phyloP scores from a whole-genome alignment of 2,113 vertebrate species.

The Pomatostomus ruficeps region DNA sequence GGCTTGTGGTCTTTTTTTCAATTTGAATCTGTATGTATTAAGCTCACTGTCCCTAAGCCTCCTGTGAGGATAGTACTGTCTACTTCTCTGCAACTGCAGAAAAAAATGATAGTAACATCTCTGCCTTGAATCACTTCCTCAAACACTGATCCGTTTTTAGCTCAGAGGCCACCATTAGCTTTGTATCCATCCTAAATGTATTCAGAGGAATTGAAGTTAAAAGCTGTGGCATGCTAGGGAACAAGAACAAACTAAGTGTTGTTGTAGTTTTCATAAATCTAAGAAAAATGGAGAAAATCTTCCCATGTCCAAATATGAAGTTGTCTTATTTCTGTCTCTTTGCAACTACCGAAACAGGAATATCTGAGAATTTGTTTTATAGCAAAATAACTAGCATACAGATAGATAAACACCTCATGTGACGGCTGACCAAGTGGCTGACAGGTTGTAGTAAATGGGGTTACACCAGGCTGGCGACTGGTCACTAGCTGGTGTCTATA shows the following conservation, averaged over 20 bases:
- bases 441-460: neutral
- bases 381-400: neutral
- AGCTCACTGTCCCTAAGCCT: neutral
- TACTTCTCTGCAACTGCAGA: neutral
- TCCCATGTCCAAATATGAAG: neutral
- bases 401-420: neutral
- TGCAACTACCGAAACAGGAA: neutral
- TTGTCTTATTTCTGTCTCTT: neutral
- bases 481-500: neutral
- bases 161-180: neutral
- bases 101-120: neutral
- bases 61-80: neutral
- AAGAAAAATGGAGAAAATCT: neutral
- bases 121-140: neutral
- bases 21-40: neutral
- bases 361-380: neutral
- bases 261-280: neutral
- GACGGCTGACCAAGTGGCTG: neutral
- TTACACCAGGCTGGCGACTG: neutral
- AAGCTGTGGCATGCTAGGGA: neutral
- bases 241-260: neutral
- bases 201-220: neutral
- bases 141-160: neutral
- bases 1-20: neutral
- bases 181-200: neutral